phyloP scores from a whole-genome alignment of 1,140 invertebrate genomes.

The Neuroterus valhalla region DNA sequence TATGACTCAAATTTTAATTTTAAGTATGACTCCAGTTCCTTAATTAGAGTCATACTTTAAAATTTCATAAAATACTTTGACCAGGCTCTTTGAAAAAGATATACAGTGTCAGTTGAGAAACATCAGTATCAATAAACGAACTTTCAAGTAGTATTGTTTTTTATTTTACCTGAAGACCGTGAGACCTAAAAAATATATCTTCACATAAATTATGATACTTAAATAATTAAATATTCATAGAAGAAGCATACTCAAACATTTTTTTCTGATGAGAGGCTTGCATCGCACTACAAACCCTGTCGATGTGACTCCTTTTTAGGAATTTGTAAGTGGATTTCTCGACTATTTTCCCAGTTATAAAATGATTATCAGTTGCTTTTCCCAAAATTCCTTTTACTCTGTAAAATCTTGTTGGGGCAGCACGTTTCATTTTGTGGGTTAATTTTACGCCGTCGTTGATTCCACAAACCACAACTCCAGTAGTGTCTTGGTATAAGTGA shows the following conservation, averaged over 20 bases:
- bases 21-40: too few relatives aligned
- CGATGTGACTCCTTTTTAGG: constrained; percentile 80
- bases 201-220: too few relatives aligned
- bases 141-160: too few relatives aligned
- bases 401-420: constrained; percentile 80
- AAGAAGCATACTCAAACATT: constrained; percentile 85
- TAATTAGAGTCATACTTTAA: too few relatives aligned
- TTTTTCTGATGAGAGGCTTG: constrained; percentile 88
- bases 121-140: too few relatives aligned
- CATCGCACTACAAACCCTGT: constrained; percentile 83
- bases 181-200: too few relatives aligned
- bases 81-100: too few relatives aligned
- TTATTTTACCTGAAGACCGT: too few relatives aligned
- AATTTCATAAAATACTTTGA: too few relatives aligned
- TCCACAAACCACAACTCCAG: constrained; percentile 86
- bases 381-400: constrained; percentile 88
- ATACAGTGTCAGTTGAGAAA: too few relatives aligned
- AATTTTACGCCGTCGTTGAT: constrained; percentile 80
- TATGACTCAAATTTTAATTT: too few relatives aligned
- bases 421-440: constrained; percentile 75
- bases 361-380: constrained; percentile 84
- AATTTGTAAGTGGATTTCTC: constrained; percentile 84
- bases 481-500: constrained; percentile 77
- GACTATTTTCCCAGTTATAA: constrained; percentile 82
- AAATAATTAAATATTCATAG: constrained; percentile 22